A percentile compares a stretch with the other conserved stretches of the same genome.
Evolutionary conservation across 2,797 vertebrate species (phyloP).

Genomic region (Coilia nasus): DNA sequence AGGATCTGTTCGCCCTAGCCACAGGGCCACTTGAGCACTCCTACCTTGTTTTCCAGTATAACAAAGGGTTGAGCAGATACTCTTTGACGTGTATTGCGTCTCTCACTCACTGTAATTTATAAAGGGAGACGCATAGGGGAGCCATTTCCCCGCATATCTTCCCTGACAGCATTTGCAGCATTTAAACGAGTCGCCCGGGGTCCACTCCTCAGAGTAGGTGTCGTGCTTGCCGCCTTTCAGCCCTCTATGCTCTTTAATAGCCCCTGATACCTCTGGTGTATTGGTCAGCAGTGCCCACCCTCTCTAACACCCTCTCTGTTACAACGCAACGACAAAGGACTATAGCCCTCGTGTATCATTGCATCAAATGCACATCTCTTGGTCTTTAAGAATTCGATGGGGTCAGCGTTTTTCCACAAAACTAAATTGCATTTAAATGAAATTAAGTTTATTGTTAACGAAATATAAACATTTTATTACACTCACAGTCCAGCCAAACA

Average conservation of each 20-base stretch:
- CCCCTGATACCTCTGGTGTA: too few relatives aligned
- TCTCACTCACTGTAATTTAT: neutral
- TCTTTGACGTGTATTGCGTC: neutral
- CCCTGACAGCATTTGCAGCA: too few relatives aligned
- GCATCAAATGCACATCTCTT: neutral
- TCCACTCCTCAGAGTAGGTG: neutral
- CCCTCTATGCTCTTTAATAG: too few relatives aligned
- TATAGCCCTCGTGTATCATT: too few relatives aligned
- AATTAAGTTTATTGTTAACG: slow-evolving; percentile 10
- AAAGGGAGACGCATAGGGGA: neutral
- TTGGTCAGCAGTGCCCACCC: too few relatives aligned
- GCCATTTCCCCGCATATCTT: neutral
- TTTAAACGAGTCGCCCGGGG: neutral
- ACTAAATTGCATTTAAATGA: neutral
- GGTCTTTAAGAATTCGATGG: neutral
- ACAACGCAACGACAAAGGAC: too few relatives aligned
- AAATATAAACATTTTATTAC: slow-evolving; percentile 1
- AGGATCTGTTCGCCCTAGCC: neutral
- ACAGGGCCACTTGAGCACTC: neutral
- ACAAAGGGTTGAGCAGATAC: neutral
- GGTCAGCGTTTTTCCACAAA: neutral
- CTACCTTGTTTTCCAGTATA: neutral
- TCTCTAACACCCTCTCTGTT: too few relatives aligned
- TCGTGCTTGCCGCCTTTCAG: neutral
- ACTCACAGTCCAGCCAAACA: slow-evolving; percentile 7